phyloP scores from a whole-genome alignment of 2,113 vertebrate species.

The Syrmaticus mikado region DNA sequence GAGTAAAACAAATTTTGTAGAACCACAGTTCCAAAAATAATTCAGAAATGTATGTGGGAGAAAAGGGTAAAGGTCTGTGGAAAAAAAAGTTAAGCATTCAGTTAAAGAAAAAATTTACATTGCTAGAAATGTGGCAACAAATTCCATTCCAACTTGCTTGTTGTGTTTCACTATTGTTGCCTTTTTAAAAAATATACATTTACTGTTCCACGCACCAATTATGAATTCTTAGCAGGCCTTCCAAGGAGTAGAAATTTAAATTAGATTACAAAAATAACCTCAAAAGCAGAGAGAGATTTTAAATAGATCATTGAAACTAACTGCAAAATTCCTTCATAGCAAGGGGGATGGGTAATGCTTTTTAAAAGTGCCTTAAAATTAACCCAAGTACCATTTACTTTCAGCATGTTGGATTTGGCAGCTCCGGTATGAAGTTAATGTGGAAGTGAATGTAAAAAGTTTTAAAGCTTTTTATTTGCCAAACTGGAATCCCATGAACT shows the following conservation, averaged over 20 bases:
- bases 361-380: slow-evolving; percentile 57
- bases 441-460: slow-evolving; percentile 23
- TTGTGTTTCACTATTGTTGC: slow-evolving; percentile 54
- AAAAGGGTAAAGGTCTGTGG: not conserved
- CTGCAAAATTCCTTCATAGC: slow-evolving; percentile 59
- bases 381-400: slow-evolving; percentile 56
- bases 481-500: not conserved
- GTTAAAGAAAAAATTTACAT: not conserved
- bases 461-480: not conserved
- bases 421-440: slow-evolving; percentile 20
- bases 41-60: not conserved
- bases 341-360: slow-evolving; percentile 39
- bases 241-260: slow-evolving; percentile 79
- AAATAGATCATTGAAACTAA: slow-evolving; percentile 74
- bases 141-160: slow-evolving; percentile 30
- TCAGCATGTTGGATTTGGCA: slow-evolving; percentile 42
- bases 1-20: slow-evolving; percentile 41
- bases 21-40: slow-evolving; percentile 25
- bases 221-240: slow-evolving; percentile 76
- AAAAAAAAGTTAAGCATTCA: not conserved
- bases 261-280: slow-evolving; percentile 67
- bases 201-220: slow-evolving; percentile 76
- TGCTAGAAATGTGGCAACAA: not conserved
- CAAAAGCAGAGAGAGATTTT: slow-evolving; percentile 73
- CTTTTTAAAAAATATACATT: slow-evolving; percentile 66